Base-by-base conservation (phyloP, 2,113 vertebrate species). In the Platycercus adscitus region DNA sequence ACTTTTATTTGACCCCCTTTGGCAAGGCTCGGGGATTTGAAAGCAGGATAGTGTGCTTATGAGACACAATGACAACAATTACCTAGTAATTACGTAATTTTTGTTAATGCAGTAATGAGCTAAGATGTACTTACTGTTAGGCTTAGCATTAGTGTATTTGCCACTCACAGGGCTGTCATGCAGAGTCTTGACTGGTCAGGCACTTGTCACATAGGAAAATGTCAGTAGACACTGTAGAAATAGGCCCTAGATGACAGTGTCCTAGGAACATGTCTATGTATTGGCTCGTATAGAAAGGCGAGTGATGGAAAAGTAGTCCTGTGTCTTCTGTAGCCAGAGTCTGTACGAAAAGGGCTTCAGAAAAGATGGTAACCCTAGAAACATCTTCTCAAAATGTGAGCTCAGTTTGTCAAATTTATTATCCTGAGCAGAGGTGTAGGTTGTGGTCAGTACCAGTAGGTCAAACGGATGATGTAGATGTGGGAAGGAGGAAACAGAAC, bases 171-270 rank as follows among this genome's bases (percentile, higher is more conserved):
- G 23, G 14, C 9, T 80, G 17, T 35, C 20, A 31, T 1, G 5
- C 0, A 29, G 16, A 75, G 8, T 44, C 53, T 73, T 21, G 8
- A 13, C 47, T 55, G 24, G 12, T 63, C 77, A 73, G 39, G 17
- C 15, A 28, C 43, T 58, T 41, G 9, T 23, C 49, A 29, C 0
- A 0, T 43, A 21, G 20, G 7, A 23, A 76, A 76, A 20, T 35
- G 23, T 79, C 52, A 46, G 19, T 23, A 39, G 75, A 26, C 5
- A 6, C 15, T 58, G 56, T 77, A 80, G 26, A 86, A 39, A 39
- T 17, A 55, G 44, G 3, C 31, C 24, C 52, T 91, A 49, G 35
- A 53, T 50, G 29, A 79, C 19, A n/a, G 17, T 8, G 33, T 20
- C 33, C 5, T 35, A 25, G 35, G 9, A 26, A 5, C 53, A n/a